Conservation (phyloP, 2,888 invertebrate genomes). For the Hyppa rectilinea region DNA sequence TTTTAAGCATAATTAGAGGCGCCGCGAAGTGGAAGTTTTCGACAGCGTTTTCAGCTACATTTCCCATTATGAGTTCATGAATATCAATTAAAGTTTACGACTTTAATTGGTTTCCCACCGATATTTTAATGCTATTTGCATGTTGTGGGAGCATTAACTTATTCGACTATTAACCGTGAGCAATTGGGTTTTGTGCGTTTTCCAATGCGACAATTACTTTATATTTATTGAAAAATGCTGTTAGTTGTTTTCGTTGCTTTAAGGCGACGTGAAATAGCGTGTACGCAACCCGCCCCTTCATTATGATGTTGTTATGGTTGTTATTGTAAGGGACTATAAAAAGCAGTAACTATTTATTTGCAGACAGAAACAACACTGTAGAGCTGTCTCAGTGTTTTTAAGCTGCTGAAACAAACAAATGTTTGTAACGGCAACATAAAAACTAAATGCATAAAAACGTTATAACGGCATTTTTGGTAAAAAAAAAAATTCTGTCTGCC, state of each 20-base stretch:
- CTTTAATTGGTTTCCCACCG: slow-evolving; percentile 81
- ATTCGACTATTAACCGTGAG: slow-evolving; percentile 74
- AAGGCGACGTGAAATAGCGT: slow-evolving; percentile 22
- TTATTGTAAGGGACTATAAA: slow-evolving; percentile 6
- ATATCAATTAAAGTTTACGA: slow-evolving; percentile 86
- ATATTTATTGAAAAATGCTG: slow-evolving; percentile 57
- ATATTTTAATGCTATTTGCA: slow-evolving; percentile 86
- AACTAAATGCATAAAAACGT: too few species aligned
- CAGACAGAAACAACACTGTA: neutral
- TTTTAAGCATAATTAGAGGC: slow-evolving; percentile 74
- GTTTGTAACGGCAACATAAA: too few species aligned
- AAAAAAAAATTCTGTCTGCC: too few species aligned
- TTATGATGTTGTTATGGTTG: slow-evolving; percentile 33
- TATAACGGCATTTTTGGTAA: too few species aligned
- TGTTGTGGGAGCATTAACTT: slow-evolving; percentile 81
- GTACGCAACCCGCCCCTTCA: slow-evolving; percentile 5
- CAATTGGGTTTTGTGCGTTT: slow-evolving; percentile 80
- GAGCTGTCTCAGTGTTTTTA: neutral
- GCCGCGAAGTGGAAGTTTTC: slow-evolving; percentile 72
- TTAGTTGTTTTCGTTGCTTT: slow-evolving; percentile 27
- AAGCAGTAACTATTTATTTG: neutral
- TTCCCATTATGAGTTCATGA: slow-evolving; percentile 81
- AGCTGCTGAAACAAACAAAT: neutral
- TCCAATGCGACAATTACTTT: slow-evolving; percentile 69
- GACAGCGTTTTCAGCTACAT: slow-evolving; percentile 71